Percentiles rank a stretch among this genome's conserved stretches.
Evolutionary conservation across 2,113 vertebrate species (phyloP).

Genomic region (Dunckerocampus dactyliophorus): DNA sequence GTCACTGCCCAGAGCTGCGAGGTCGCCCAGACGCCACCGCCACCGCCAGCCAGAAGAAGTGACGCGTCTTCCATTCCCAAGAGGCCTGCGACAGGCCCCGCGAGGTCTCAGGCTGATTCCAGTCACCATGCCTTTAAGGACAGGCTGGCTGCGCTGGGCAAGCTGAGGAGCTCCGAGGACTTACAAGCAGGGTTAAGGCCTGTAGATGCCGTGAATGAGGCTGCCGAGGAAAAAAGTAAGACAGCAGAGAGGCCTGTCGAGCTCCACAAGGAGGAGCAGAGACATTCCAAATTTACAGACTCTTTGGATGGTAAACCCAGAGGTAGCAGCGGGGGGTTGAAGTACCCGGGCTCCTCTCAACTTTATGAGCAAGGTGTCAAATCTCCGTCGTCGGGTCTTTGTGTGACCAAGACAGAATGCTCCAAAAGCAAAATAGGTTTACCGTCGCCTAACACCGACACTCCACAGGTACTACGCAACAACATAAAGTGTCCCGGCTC

Average conservation of each 20-base stretch:
- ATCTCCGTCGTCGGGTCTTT: conserved; percentile 65
- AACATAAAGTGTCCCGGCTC: conserved; percentile 77
- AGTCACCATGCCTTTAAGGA: conserved; percentile 82
- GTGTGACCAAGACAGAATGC: conserved; percentile 74
- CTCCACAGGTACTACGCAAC: conserved; percentile 70
- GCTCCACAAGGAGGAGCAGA: conserved; percentile 61
- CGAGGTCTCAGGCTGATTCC: conserved; percentile 72
- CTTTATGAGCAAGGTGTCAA: conserved; percentile 65
- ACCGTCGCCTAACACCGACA: conserved; percentile 70
- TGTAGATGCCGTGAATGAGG: conserved; percentile 33
- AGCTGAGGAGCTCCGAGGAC: conserved; percentile 76
- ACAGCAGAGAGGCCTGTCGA: conserved; percentile 54
- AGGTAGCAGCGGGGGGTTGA: conserved; percentile 62
- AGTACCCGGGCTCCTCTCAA: conserved; percentile 70
- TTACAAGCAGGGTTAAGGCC: conserved; percentile 42
- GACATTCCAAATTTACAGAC: conserved; percentile 65
- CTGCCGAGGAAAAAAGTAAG: conserved; percentile 56
- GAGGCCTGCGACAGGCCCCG: conserved; percentile 43
- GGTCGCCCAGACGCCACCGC: conserved; percentile 19
- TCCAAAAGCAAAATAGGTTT: conserved; percentile 76
- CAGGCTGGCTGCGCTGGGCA: conserved; percentile 79
- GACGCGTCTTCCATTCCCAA: conserved; percentile 69
- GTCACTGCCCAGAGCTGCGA: conserved; percentile 11
- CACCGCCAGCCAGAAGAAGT: conserved; percentile 35
- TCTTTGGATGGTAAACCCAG: conserved; percentile 62